These are phyloP conservation scores for Peromyscus aztecus DNA, from an alignment of 2,797 vertebrate genomes.

Conservation along the genomic window DNA sequence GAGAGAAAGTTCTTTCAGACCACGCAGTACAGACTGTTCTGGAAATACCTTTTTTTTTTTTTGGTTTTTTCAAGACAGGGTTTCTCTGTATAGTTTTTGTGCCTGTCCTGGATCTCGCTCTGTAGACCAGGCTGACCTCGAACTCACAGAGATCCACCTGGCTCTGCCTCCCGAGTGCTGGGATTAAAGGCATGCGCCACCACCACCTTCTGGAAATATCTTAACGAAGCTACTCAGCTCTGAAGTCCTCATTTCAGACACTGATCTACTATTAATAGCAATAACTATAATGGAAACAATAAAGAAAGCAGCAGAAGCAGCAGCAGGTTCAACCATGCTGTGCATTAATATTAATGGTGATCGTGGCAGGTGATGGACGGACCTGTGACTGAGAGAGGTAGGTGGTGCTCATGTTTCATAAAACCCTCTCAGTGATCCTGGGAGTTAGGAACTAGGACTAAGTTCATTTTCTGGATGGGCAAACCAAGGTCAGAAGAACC, in stretches of 20 bases:
- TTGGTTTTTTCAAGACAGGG: no score
- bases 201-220: not conserved
- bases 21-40: not conserved
- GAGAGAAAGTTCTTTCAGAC: not conserved
- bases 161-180: no score
- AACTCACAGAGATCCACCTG: no score
- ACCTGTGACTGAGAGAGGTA: not conserved
- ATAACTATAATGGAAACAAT: not conserved
- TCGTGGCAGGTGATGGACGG: no score
- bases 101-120: no score
- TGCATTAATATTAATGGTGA: not conserved
- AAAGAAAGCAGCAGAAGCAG: no score
- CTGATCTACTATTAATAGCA: not conserved
- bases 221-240: not conserved
- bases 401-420: not conserved
- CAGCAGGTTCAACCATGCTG: not conserved
- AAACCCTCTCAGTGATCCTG: not conserved
- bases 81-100: no score
- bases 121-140: no score
- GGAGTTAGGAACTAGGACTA: not conserved
- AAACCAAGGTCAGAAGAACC: not conserved
- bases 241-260: not conserved
- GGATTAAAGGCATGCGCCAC: no score
- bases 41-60: not conserved
- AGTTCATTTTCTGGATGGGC: not conserved